Evolutionary conservation across 2,888 invertebrate genomes (phyloP), one percentile per base, ranked within the genome.

Genomic region (Troides helena): DNA sequence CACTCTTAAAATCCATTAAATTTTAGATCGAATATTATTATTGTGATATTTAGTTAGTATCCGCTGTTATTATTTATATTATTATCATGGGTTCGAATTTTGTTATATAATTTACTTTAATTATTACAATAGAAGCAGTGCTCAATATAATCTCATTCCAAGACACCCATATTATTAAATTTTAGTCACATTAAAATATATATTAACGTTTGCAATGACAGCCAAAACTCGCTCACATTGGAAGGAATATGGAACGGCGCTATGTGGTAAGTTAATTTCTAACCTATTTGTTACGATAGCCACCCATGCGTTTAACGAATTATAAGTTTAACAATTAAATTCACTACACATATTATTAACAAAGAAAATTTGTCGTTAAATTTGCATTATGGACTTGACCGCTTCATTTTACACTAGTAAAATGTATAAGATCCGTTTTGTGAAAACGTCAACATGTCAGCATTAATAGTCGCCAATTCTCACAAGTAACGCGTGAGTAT

Each of bases 91-190:
- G 85, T 90, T 86, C 84, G 78, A 87, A 87, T 88, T 86, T 86
- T 87, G 81, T 85, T 85, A 81, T 84, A 79, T 89, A 88, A 83
- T 85, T 81, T 80, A 81, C 83, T 30, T 76, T 76, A 69, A 75
- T 84, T 82, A 83, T 80, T 84, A 84, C 81, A 80, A 77, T 82
- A 84, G 18, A 86, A 83, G 85, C 87, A 88, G 91, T 91, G 92
- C 92, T 92, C 92, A 92, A 92, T 84, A 86, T 86, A 90, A 90
- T 90, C 90, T 92, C 92, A 92, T 92, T 92, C 92, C 92, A 92
- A 89, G 88, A 83, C 84, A 74, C 84, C 86, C 87, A 30, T 86
- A 83, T 87, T 84, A 83, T 79, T 76, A 70, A 76, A 82, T 81
- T 78, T 81, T 82, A 79, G 80, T 82, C 80, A 80, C 76, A 81